These are phyloP conservation scores for Hoplodrina blanda DNA, from an alignment of 2,888 invertebrate genomes.

Conservation along the genomic window DNA sequence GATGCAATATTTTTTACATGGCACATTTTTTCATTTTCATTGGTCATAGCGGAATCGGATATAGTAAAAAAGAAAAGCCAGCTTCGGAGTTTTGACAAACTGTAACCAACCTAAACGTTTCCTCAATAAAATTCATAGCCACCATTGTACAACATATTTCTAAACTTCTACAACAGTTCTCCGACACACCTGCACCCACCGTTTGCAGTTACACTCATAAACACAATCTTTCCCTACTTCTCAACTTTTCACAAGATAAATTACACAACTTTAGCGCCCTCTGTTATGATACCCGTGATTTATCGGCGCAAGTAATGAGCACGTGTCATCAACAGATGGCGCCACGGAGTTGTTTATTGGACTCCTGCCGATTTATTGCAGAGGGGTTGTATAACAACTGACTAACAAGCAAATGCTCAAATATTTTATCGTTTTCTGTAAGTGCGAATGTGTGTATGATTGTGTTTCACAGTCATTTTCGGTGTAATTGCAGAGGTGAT, in stretches of 20 bases:
- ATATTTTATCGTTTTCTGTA: conserved; percentile 62
- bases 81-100: not conserved
- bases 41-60: too few species aligned
- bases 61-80: not conserved
- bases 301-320: conserved; percentile 81
- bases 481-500: conserved; percentile 16
- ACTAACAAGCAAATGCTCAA: conserved; percentile 54
- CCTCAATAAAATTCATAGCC: conserved; percentile 20
- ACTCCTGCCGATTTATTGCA: conserved; percentile 77
- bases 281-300: conserved; percentile 83
- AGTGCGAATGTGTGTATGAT: conserved; percentile 64
- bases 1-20: too few species aligned
- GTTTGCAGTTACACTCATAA: conserved; percentile 72
- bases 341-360: conserved; percentile 78
- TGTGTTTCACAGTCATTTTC: conserved; percentile 22
- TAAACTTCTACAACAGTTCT: conserved; percentile 58
- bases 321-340: conserved; percentile 83
- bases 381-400: conserved; percentile 58
- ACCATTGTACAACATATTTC: conserved; percentile 22
- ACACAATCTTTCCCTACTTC: conserved; percentile 80
- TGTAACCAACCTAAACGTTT: conserved; percentile 1
- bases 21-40: too few species aligned
- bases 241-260: conserved; percentile 76
- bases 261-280: conserved; percentile 83
- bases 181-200: conserved; percentile 60